A percentile compares a stretch with the other conserved stretches of the same genome.
These are phyloP conservation scores for Pteria penguin DNA, from an alignment of 2,888 invertebrate species.

Conservation along the genomic window DNA sequence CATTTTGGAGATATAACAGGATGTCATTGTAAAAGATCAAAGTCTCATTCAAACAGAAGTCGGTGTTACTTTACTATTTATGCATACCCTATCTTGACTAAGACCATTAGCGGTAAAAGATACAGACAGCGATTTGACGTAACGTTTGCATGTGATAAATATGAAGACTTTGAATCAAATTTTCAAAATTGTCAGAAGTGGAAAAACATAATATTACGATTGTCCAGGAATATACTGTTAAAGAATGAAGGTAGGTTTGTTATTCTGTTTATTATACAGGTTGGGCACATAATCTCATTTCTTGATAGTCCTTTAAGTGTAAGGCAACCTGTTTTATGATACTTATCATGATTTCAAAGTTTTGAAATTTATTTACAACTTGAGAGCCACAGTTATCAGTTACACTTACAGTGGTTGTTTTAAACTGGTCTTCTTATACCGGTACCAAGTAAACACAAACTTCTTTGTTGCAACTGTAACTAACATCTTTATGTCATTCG, in stretches of 20 bases:
- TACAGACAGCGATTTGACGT: constrained; percentile 62
- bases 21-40: constrained; percentile 67
- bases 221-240: neutral
- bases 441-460: no score
- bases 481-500: no score
- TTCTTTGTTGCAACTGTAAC: no score
- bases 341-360: no score
- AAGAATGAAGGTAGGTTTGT: neutral
- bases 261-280: no score
- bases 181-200: neutral
- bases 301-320: no score
- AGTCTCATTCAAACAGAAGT: constrained; percentile 49
- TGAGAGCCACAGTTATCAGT: no score
- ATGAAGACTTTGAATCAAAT: constrained; percentile 60
- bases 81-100: constrained; percentile 73
- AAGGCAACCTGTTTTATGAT: no score
- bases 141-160: constrained; percentile 63
- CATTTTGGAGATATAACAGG: constrained; percentile 74
- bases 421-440: no score
- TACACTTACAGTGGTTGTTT: no score
- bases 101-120: constrained; percentile 67
- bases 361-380: no score
- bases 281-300: no score
- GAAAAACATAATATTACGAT: neutral
- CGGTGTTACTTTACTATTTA: constrained; percentile 71